Base-by-base conservation (phyloP, 2,888 invertebrate species). In the Drosophila multiciliata region DNA sequence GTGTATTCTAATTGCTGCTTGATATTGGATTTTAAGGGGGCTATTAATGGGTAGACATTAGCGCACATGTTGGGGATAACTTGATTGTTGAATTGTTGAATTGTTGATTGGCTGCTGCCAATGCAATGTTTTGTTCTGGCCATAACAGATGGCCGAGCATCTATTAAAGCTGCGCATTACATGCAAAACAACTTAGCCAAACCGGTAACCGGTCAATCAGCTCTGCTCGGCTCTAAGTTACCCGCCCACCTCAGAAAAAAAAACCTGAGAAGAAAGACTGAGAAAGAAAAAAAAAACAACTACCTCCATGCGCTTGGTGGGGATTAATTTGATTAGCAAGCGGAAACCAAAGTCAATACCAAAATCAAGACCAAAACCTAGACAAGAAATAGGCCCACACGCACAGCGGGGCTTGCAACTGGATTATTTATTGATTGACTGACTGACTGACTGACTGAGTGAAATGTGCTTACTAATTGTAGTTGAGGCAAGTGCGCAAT, bases 301-400 rank as follows among this genome's bases (percentile, higher is more conserved):
- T 67, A 26, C 65, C 54, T 35, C 49, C 62, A 71, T 55, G 62
- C 55, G 65, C 53, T 72, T 63, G 58, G 42, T 67, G 69, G 73
- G 76, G 77, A 81, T 79, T 81, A 81, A 77, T 81, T 87, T 81
- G 85, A 85, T 85, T 85, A 83, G 77, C 83, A 80, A 71, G 81
- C 85, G 85, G 88, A 85, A 87, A 77, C 70, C 68, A 55, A 49
- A 58, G 59, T 48, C 63, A 38, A 62, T 38, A 42, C 29, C 55
- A 59, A 53, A 60, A 72, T 50, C 70, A 61, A 65, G 53, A 45
- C 15, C 55, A 60, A 64, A 50, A 50, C 23, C 53, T 26, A 40
- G 59, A 42, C 35, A 42, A 48, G 20, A 67, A 53, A 38, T 54
- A 64, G 68, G 65, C 75, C 82, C 75, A 78, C 87, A 75, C 82